Evolutionary conservation across 2,113 vertebrate genomes (phyloP), one percentile per base, ranked within the genome.

Genomic region (Alectura lathami): DNA sequence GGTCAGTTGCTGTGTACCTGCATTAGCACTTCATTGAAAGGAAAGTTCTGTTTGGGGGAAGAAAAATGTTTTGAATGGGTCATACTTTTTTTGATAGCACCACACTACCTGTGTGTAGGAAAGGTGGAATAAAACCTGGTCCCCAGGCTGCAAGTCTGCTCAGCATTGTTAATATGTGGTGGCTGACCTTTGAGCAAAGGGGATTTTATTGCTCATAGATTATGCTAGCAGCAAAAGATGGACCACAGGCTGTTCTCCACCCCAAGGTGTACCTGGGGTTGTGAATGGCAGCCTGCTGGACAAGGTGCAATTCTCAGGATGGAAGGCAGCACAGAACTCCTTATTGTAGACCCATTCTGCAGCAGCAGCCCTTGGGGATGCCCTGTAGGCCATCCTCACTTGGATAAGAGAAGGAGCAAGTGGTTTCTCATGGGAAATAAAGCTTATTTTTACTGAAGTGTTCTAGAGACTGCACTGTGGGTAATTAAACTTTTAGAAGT

Each of bases 201-300:
- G 32, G 38, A 88, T 18, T 69, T 66, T 56, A 89, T 30, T 82
- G 69, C 24, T 86, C 22, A 6, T 11, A 42, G 42, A 63, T 22
- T 14, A 14, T 36, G 7, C 26, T 12, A 82, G 69, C 77, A 86
- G 29, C 29, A 30, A 40, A 38, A 70, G 73, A 38, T 6, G 80
- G 47, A 63, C 36, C 36, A 8, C n/a, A 40, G 82, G 17, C 59
- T 93, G 21, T 23, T 86, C 83, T 80, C 54, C 42, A 85, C 42
- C 53, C 40, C 40, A 50, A 53, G n/a, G 22, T 24, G 23, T 42
- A 17, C 0, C 0, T 36, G 36, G 22, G 15, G 21, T n/a, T 21
- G 8, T 12, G n/a, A 50, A 43, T 3, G 43, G 50, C 42, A 70
- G 34, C 45, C 29, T 40, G 30, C 15, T 20, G 4, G 69, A 22